These are phyloP conservation scores for Tragelaphus oryx DNA, from an alignment of 2,797 vertebrate species.

Conservation along the genomic window DNA sequence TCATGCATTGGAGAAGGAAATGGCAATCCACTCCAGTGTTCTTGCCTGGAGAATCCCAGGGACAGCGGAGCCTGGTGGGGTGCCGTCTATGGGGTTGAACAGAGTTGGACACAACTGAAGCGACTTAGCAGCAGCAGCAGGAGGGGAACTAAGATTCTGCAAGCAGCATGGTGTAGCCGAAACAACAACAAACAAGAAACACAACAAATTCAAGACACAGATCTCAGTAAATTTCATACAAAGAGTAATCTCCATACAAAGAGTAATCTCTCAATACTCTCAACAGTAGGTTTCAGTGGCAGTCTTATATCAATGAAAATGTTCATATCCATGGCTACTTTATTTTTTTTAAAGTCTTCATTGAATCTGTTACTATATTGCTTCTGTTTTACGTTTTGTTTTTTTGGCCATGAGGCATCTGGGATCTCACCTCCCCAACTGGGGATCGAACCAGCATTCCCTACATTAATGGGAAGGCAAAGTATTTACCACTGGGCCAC, in stretches of 20 bases:
- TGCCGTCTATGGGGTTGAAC: no score
- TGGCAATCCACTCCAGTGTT: no score
- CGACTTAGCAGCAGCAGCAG: no score
- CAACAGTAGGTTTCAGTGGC: not conserved
- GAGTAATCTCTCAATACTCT: constrained; percentile 28
- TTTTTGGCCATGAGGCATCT: not conserved
- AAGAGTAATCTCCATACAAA: constrained; percentile 35
- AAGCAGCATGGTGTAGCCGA: not conserved
- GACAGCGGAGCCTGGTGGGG: no score
- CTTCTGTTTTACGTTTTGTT: not conserved
- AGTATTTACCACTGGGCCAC: not conserved
- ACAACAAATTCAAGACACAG: not conserved
- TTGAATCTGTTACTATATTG: not conserved
- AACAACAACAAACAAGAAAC: not conserved
- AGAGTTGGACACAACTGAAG: no score
- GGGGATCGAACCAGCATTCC: not conserved
- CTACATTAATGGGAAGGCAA: not conserved
- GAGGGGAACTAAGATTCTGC: not conserved
- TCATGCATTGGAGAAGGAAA: no score
- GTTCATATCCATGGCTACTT: not conserved
- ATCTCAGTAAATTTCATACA: constrained; percentile 7
- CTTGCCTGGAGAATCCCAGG: no score
- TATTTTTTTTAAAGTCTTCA: not conserved
- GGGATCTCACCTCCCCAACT: not conserved
- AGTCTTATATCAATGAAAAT: not conserved